Evolutionary conservation across 2,113 vertebrate species (phyloP), one percentile per base, ranked within the genome.

Genomic region (Tiliqua scincoides): DNA sequence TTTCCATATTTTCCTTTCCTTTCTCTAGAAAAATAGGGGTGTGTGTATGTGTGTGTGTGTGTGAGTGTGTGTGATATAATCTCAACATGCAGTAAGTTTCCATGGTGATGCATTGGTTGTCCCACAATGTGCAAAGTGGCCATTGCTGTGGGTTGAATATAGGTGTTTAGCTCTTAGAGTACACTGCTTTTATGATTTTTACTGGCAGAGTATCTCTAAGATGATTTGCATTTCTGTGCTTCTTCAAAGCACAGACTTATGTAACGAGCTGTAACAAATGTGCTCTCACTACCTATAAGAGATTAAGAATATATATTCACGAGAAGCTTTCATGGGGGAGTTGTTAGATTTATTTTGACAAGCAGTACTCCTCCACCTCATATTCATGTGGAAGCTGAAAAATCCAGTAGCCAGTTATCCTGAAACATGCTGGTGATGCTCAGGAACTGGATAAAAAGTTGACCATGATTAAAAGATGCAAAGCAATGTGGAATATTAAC

Each of bases 331-430:
- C 14, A 7, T 12, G 57, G 72, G 70, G 35, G 62, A 82, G 8
- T 82, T 35, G 52, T 85, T 65, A 30, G 17, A 78, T 83, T 68
- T 32, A 70, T 86, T 65, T 59, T 84, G 79, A 62, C 12, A 65
- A 30, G 30, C 37, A 3, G 1, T 71, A 57, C 43, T 78, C 1
- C 48, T 70, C 32, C 52, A 43, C 21, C 27, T 83, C 4, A 6
- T 62, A 37, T 75, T 83, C 57, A 74, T 21, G 57, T 18, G 10
- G 73, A 57, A 32, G 59, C 63, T 27, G 6, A n/a, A 57, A 30
- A 11, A 23, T 0, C 0, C 57, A 0, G 0, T 5, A 5, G 54
- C 23, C 25, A 86, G n/a, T 37, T 48, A 86, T 25, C 70, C 80
- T 82, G 57, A 18, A 78, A 0, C 37, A 76, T 48, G 27, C 65